Evolutionary conservation across 2,797 vertebrate genomes (phyloP), one percentile per base, ranked within the genome.

Genomic region (Bradypodion pumilum): DNA sequence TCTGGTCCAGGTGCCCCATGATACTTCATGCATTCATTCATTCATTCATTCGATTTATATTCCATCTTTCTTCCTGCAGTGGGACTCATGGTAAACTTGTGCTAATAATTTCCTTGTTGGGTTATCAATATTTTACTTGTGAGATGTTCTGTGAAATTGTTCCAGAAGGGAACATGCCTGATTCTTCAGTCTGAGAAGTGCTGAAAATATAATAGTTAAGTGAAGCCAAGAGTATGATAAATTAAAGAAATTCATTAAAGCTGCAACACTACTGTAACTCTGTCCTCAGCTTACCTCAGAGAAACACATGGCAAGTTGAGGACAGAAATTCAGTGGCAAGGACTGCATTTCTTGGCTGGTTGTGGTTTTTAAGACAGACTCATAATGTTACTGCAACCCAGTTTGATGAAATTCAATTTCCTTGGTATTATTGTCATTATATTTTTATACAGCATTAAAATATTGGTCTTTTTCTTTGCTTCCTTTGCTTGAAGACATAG

Each of bases 361-460:
- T 84, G 79, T 37, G 74, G 56, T 42, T 81, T 56, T 65, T 21
- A 60, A 78, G 62, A 73, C 37, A 65, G 52, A n/a, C 62, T 69
- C 46, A 78, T 73, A 81, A 37, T 62, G 82, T 2, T 81, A 16
- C 66, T 46, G 23, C 78, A 62, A 69, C 35, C 27, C 46, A 72
- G 46, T 37, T 85, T 59, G n/a, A 68, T 60, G 40, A 2, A 75
- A 85, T 78, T 42, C 35, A 56, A 8, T 83, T 93, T 85, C 79
- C 83, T 88, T 82, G 66, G 56, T 68, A 44, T 78, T 74, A 29
- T 70, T 84, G 5, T 68, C 74, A 82, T 84, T 86, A 66, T 83
- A 62, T 35, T 68, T 86, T 90, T 74, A 7, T 29, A 19, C 13
- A 63, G 81, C 72, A 86, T 87, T 75, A 70, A 83, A 87, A 70